Base-by-base conservation (phyloP, 2,888 invertebrate genomes). In the Eledona agricola region DNA sequence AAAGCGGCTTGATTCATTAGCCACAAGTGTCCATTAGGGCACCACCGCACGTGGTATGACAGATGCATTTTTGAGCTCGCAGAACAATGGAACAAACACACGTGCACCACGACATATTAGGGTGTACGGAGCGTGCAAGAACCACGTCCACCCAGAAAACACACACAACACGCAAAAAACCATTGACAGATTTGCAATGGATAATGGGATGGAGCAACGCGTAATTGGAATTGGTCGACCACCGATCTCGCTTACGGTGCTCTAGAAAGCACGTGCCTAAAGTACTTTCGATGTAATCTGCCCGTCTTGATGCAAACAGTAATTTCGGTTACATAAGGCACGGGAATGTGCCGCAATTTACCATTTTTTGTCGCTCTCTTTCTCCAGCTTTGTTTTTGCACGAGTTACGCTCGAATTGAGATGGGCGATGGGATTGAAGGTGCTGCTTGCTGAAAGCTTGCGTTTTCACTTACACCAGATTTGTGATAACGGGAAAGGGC, bases 181-280 rank as follows among this genome's bases (percentile, higher is more conserved):
- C 15, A 9, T 15, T 23, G 49, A 50, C 38, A 25, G 47, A 47
- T 47, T 47, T 47, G 47, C 40, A 50, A 50, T 40, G 40, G 40
- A 50, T 50, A 40, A 38, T 38, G 16, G 26, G 49, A 40, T 50
- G 49, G 31, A 40, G 49, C 32, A 50, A 50, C 20, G 29, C n/a
- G 31, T 50, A 40, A 50, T 50, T 47, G 47, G 47, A 47, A 37
- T 45, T 47, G 47, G 35, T 47, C 47, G 47, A 47, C 26, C 35
- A 37, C 28, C 37, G 37, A 47, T 47, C 47, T 47, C 35, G 47
- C 45, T 45, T 45, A 34, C 45, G 34, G 32, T 45, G 45, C 45
- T 47, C 47, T 38, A 38, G 49, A 50, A 50, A 50, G 49, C 49
- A 50, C 49, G 49, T 50, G 49, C 49, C 49, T 47, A 47, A 47